Percentiles rank a stretch among this genome's conserved stretches.
phyloP scores from a whole-genome alignment of 1,140 invertebrate species.

The Aporrectodea caliginosa region DNA sequence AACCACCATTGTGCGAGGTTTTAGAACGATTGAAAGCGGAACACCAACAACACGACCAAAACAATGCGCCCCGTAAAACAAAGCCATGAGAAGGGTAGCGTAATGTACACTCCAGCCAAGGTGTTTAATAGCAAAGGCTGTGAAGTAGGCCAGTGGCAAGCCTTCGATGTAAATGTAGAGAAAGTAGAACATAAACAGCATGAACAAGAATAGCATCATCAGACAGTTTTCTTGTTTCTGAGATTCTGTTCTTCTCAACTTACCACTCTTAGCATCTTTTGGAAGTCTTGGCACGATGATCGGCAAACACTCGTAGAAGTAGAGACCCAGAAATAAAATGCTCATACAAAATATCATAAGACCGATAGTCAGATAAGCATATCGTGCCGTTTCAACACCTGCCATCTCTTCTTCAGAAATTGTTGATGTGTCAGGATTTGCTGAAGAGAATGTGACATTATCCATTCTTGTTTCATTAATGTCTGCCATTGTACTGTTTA shows the following conservation, averaged over 20 bases:
- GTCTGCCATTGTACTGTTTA: background rate
- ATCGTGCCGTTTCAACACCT: background rate
- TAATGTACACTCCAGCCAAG: conserved; percentile 8
- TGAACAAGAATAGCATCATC: background rate
- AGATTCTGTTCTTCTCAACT: background rate
- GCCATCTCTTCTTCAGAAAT: too few species aligned
- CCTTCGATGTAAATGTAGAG: conserved; percentile 13
- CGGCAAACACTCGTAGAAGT: background rate
- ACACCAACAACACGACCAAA: conserved; percentile 8
- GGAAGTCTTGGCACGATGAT: background rate
- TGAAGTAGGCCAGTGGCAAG: conserved; percentile 6
- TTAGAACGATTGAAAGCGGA: background rate
- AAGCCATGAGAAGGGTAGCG: background rate
- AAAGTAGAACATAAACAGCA: conserved; percentile 2
- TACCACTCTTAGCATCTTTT: background rate
- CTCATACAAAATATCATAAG: background rate
- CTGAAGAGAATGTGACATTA: background rate
- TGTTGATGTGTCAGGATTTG: too few species aligned
- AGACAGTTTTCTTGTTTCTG: background rate
- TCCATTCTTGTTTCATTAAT: background rate
- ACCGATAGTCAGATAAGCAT: background rate
- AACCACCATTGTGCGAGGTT: conserved; percentile 2
- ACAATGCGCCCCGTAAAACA: background rate
- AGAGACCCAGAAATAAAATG: background rate
- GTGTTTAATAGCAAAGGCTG: conserved; percentile 9